Base-by-base conservation (phyloP, 1,140 invertebrate species). In the Gonatopus flavifemur region DNA sequence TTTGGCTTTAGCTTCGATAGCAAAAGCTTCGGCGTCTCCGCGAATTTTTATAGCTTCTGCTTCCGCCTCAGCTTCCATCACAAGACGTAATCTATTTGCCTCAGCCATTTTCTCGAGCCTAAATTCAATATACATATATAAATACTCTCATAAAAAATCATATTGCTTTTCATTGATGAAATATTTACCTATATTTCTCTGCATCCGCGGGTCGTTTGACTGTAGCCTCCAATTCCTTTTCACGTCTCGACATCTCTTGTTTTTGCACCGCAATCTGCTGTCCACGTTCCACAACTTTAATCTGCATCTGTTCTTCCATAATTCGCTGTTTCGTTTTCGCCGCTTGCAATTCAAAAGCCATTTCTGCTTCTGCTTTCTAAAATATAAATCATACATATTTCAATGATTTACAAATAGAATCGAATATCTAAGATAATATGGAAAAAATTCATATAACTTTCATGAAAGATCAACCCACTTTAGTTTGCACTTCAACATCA, bases 291-390 rank as follows among this genome's bases (percentile, higher is more conserved):
- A 97, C 89, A 1, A 98, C 94, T 58, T 88, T 88, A 22, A 97
- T 93, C 76, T 97, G 93, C 94, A 97, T 97, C 69, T 96, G 88
- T 73, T 98, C 94, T 66, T 98, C 94, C 78, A 95, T 95, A 59
- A 98, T 97, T 50, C 90, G 83, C 71, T 97, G 95, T 59, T 94
- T 94, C 0, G 94, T 97, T 76, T 97, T 97, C 1, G 94, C 94
- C 19, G 93, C 93, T 84, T 97, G 90, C 36, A 97, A 74, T 63
- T 94, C 90, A 70, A 92, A 97, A 1, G 95, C 94, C 83, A 98
- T 86, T 71, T 98, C 93, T 15, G 94, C 94, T 79, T 96, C 91
- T 21, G 95, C 95, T 86, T 91, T 86, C 81, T 84, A 48, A 24
- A 63, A 69, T 15, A 46, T 18, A 55, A 10, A 28, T 39, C 28